Base-by-base conservation (phyloP, 2,797 vertebrate species). In the Australoheros facetus region DNA sequence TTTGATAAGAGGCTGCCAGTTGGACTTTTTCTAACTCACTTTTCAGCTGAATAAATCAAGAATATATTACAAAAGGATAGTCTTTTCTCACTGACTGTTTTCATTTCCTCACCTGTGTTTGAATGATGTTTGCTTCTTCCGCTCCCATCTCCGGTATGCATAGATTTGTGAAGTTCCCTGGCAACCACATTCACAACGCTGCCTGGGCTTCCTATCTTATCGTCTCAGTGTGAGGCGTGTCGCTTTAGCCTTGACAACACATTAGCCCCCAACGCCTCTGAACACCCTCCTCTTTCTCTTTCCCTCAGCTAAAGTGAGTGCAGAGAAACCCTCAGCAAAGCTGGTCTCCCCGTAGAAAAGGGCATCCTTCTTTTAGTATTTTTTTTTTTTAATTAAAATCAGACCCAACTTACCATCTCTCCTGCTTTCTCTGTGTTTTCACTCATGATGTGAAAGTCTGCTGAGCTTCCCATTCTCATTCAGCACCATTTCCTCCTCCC, bases 61-160 rank as follows among this genome's bases (percentile, higher is more conserved):
- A 85, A 73, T 13, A 73, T 39, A 84, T 85, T 60, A 83, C 69
- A 78, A 75, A 83, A 84, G 64, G 59, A 90, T 77, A 12, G 79
- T 37, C 71, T 76, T 79, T 79, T 60, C 79, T 85, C 19, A 37
- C 82, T 51, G 78, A 54, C 72, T 54, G 7, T 75, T 86, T 93
- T 93, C 88, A 94, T 93, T 93, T 92, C 86, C 88, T 88, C 87
- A 87, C 84, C 82, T 77, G 2, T 30, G 79, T 88, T 86, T 89
- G 80, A 86, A 85, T 86, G 74, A 87, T 84, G 85, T 85, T 77
- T 39, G 71, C 19, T 64, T 73, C 82, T 71, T 84, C 81, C 53
- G 32, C 69, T 80, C 70, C 77, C 75, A 16, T 81, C 85, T 77
- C 82, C 55, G 9, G 23, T 71, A 19, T 72, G 85, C 82, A 82